A percentile compares a stretch with the other conserved stretches of the same genome.
phyloP scores from a whole-genome alignment of 2,888 invertebrate genomes.

The Patella pellucida region DNA sequence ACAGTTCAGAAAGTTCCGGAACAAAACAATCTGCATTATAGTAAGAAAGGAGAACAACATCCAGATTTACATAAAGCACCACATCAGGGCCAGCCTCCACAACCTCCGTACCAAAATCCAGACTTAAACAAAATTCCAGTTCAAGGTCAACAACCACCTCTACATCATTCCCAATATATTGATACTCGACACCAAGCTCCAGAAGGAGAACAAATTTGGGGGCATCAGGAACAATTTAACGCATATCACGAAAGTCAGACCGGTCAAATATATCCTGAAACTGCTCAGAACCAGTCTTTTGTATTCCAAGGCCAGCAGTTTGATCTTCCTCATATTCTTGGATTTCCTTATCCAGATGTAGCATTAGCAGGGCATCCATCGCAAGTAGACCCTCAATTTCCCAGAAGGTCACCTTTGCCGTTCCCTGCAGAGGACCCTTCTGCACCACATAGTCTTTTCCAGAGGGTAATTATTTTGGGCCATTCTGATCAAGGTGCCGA shows the following conservation, averaged over 20 bases:
- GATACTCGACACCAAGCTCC: too few species aligned
- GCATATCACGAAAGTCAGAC: background rate
- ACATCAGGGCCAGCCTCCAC: too few species aligned
- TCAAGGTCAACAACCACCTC: too few species aligned
- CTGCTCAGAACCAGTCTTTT: background rate
- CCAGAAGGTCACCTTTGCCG: background rate
- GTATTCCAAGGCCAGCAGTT: background rate
- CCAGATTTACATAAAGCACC: too few species aligned
- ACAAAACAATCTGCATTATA: background rate
- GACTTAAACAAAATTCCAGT: too few species aligned
- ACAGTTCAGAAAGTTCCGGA: background rate
- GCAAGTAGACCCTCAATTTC: background rate
- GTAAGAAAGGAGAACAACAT: too few species aligned
- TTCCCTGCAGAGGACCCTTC: background rate
- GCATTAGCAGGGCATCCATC: background rate
- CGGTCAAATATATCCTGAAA: background rate
- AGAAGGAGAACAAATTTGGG: too few species aligned
- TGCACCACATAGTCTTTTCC: background rate
- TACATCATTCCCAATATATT: too few species aligned
- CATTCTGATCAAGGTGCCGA: background rate
- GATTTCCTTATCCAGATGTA: conserved; percentile 1
- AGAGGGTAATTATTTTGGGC: background rate
- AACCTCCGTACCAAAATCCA: too few species aligned
- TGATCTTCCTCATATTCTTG: background rate
- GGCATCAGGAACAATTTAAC: too few species aligned